phyloP scores from a whole-genome alignment of 2,797 vertebrate species.

The Sebastes steindachneri region DNA sequence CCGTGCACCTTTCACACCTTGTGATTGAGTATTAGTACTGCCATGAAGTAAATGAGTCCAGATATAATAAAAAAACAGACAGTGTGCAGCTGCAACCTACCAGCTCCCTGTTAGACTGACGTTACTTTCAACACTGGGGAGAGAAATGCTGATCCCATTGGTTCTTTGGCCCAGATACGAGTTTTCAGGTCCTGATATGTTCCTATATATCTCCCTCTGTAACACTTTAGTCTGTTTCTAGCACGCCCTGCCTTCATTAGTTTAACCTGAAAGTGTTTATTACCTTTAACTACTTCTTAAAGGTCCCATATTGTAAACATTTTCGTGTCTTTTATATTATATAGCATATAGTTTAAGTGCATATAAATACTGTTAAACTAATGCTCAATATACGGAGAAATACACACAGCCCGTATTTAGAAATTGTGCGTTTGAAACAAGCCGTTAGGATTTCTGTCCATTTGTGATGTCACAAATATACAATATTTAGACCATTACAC shows the following conservation, averaged over 20 bases:
- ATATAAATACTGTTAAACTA: too few species aligned
- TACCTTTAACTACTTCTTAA: neutral
- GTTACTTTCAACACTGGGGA: conserved; percentile 27
- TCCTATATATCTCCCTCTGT: neutral
- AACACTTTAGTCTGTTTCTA: neutral
- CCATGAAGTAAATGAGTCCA: neutral
- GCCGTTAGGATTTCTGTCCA: too few species aligned
- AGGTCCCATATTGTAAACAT: too few species aligned
- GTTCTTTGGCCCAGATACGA: conserved; percentile 41
- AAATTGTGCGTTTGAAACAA: too few species aligned
- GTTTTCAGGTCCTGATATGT: neutral
- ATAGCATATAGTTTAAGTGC: too few species aligned
- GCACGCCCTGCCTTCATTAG: neutral
- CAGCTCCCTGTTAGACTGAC: conserved; percentile 28
- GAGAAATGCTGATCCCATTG: conserved; percentile 54
- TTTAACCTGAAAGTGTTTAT: neutral
- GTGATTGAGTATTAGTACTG: neutral
- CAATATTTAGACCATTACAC: too few species aligned
- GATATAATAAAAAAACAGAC: neutral
- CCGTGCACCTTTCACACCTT: neutral
- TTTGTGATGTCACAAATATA: too few species aligned
- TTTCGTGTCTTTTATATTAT: too few species aligned
- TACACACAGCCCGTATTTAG: too few species aligned
- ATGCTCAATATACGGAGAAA: too few species aligned
- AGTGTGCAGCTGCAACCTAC: conserved; percentile 12